Evolutionary conservation across 2,888 invertebrate genomes (phyloP).

Genomic region (Drosophila austrosaltans): DNA sequence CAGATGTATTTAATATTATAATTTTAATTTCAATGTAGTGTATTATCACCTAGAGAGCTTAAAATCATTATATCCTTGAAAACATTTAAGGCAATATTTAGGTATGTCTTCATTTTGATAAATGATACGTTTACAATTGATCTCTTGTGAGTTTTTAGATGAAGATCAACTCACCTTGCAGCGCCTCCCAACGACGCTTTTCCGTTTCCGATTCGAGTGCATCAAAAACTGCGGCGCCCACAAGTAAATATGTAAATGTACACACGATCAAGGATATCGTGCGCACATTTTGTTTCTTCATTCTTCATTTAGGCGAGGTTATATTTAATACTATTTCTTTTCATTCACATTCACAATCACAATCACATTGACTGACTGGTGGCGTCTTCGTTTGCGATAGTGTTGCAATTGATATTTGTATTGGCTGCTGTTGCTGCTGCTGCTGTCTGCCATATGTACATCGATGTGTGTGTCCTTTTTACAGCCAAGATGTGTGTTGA

Average conservation of each 20-base stretch:
- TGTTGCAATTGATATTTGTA: conserved; percentile 25
- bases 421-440: conserved; percentile 20
- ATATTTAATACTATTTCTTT: conserved; percentile 30
- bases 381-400: conserved; percentile 46
- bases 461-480: conserved; percentile 5
- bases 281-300: conserved; percentile 99
- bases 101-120: too few species aligned
- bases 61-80: too few species aligned
- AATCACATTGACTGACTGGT: conserved; percentile 24
- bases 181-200: conserved; percentile 93
- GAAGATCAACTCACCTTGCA: conserved; percentile 88
- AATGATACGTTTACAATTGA: too few species aligned
- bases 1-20: too few species aligned
- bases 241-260: conserved; percentile 99
- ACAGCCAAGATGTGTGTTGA: conserved; percentile 26
- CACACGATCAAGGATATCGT: conserved; percentile 99
- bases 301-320: conserved; percentile 87
- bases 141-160: too few species aligned
- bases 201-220: conserved; percentile 99
- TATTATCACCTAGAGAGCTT: too few species aligned
- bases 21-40: too few species aligned
- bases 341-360: conserved; percentile 25
- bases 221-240: conserved; percentile 99
- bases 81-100: too few species aligned
- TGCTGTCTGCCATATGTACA: conserved; percentile 63